phyloP scores from a whole-genome alignment of 2,797 vertebrate species.

The Anisognathus igniventris region DNA sequence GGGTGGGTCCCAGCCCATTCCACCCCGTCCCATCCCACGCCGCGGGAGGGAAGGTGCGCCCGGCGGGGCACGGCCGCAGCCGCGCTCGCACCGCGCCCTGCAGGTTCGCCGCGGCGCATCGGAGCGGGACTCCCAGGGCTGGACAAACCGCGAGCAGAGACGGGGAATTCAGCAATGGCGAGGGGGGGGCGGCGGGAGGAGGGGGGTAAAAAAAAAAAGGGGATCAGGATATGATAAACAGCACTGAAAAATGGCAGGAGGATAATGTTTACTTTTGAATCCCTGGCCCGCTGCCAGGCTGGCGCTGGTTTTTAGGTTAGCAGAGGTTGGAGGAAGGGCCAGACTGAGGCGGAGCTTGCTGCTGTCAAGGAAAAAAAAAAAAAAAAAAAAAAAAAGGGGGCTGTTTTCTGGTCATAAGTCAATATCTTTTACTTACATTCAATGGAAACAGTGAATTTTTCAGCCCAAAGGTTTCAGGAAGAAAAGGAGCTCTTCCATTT shows the following conservation, averaged over 20 bases:
- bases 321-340: conserved; percentile 70
- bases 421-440: background rate
- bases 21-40: no score
- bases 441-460: background rate
- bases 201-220: background rate
- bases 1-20: background rate
- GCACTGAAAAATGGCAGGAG: background rate
- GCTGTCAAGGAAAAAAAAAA: conserved; percentile 3
- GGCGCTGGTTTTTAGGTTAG: conserved; percentile 69
- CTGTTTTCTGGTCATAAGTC: background rate
- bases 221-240: background rate
- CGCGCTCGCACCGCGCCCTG: background rate
- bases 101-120: background rate
- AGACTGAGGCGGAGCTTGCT: conserved; percentile 58
- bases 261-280: conserved; percentile 60
- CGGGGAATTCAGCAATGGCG: background rate
- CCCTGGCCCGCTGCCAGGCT: conserved; percentile 50
- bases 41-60: background rate
- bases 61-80: background rate
- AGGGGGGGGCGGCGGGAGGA: rapidly evolving
- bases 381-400: rapidly evolving
- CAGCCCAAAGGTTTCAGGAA: background rate
- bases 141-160: background rate
- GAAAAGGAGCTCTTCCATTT: background rate
- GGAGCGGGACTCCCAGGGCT: background rate